A percentile compares a stretch with the other conserved stretches of the same genome.
Conservation (phyloP, 2,888 invertebrate species). For the Chymomyza amoena region DNA sequence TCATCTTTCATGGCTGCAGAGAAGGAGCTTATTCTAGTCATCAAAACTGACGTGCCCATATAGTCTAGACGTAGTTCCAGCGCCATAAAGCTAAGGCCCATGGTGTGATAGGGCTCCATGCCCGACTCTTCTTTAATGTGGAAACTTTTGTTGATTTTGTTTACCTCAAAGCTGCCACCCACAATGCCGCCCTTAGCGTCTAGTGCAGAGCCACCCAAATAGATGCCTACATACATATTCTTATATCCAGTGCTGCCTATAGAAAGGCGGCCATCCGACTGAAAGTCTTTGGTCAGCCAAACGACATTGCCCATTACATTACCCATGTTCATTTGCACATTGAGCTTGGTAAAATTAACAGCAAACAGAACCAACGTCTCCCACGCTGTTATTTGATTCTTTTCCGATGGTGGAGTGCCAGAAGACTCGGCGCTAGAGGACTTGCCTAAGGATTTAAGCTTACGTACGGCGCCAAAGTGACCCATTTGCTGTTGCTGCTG, state of each 20-base stretch:
- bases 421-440: conserved; percentile 82
- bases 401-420: conserved; percentile 81
- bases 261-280: conserved; percentile 93
- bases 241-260: conserved; percentile 97
- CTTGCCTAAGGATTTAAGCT: conserved; percentile 80
- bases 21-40: conserved; percentile 92
- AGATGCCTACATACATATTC: conserved; percentile 93
- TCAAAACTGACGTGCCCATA: conserved; percentile 97
- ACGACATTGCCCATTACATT: conserved; percentile 99
- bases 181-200: conserved; percentile 99
- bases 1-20: conserved; percentile 91
- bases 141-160: conserved; percentile 92
- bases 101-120: conserved; percentile 92
- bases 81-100: conserved; percentile 89
- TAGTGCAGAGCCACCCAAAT: conserved; percentile 92
- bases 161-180: conserved; percentile 95
- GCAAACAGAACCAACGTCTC: conserved; percentile 97
- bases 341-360: conserved; percentile 96
- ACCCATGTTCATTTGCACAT: conserved; percentile 99
- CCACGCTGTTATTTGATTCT: conserved; percentile 89
- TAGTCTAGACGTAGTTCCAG: conserved; percentile 96
- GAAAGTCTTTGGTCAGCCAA: conserved; percentile 95
- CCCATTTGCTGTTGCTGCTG: conserved; percentile 43
- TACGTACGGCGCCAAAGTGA: conserved; percentile 75
- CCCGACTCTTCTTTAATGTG: conserved; percentile 94